Base-by-base conservation (phyloP, 1,140 invertebrate genomes). In the Cyclargus thomasi region DNA sequence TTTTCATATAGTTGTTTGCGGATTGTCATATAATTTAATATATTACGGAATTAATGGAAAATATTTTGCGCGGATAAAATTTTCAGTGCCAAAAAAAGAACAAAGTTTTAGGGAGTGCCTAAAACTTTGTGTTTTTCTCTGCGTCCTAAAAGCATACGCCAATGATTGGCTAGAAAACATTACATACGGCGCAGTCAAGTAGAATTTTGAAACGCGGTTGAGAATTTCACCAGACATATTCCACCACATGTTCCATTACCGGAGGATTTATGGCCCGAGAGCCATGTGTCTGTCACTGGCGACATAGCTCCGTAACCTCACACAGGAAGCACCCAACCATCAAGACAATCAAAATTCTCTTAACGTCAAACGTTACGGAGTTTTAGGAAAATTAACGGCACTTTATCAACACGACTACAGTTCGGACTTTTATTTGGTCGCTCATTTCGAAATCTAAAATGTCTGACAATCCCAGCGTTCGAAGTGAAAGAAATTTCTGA, bases 321-420 rank as follows among this genome's bases (percentile, higher is more conserved):
- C 11, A 59, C 55, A 59, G 55, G 55, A 59, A 59, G 20, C 55
- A 11, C 21, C 55, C 55, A 59, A 20, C 55, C 55, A 59, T 59
- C 21, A 20, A 59, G 18, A 21, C 20, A 59, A 59, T 59, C 21
- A 59, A 59, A 59, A 59, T 59, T 59, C 55, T 20, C 55, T 11
- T 20, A 20, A 20, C 55, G 55, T 20, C 55, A 21, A 59, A 59
- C 55, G 55, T 59, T 59, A 18, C 18, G 18, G 14, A 20, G 55
- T 21, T 59, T 59, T 59, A 59, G 55, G 55, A 21, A 59, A 59
- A 59, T 59, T 21, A 21, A 11, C 18, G 17, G 20, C 14, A 47
- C 39, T 16, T 14, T 14, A 47, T 47, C 39, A 14, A 47, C 39
- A 47, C 10, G 3, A 47, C 39, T 47, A 47, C 39, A 11, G 14